Percentiles rank a stretch among this genome's conserved stretches.
phyloP scores from a whole-genome alignment of 2,113 vertebrate species.

The Illadopsis cleaveri region DNA sequence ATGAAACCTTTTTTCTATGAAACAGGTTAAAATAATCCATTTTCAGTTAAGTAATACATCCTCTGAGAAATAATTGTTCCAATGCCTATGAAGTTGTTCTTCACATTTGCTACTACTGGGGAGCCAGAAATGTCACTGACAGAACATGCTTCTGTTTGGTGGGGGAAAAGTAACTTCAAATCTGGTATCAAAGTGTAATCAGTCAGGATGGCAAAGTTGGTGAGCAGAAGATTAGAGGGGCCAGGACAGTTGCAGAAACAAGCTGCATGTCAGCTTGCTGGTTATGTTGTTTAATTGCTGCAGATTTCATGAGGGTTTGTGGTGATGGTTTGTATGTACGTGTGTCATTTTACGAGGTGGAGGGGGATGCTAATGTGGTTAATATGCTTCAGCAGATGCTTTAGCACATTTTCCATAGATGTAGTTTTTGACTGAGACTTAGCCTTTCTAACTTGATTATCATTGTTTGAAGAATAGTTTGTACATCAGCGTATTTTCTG shows the following conservation, averaged over 20 bases:
- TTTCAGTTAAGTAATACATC: neutral
- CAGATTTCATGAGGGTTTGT: neutral
- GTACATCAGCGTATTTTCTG: neutral
- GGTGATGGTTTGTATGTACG: neutral
- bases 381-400: neutral
- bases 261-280: neutral
- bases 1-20: neutral
- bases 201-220: neutral
- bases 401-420: neutral
- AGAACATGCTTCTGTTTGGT: neutral
- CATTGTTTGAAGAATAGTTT: neutral
- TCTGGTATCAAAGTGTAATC: neutral
- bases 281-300: neutral
- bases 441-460: neutral
- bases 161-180: neutral
- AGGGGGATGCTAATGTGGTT: neutral
- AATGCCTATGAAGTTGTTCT: neutral
- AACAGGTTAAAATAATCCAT: neutral
- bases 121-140: neutral
- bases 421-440: neutral
- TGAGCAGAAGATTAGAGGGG: neutral
- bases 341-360: neutral
- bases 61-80: neutral
- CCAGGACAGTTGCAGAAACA: neutral
- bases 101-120: neutral